Conservation (phyloP, 2,113 vertebrate genomes). For the Eolophus roseicapilla region DNA sequence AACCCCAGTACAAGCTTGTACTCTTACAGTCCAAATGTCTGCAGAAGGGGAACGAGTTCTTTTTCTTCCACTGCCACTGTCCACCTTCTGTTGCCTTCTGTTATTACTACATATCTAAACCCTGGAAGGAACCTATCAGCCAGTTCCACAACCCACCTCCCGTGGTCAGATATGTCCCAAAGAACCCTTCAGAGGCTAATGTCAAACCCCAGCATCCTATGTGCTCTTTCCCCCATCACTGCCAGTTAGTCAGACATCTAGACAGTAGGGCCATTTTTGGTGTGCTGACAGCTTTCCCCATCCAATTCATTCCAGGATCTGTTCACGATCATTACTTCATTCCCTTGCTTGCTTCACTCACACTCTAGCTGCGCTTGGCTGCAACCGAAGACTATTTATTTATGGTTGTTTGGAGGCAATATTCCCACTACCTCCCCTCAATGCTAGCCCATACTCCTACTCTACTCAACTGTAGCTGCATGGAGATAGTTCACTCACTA, state of each 20-base stretch:
- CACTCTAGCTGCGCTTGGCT: neutral
- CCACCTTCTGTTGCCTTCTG: neutral
- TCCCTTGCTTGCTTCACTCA: neutral
- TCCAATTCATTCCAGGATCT: neutral
- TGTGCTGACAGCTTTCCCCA: neutral
- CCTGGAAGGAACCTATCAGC: neutral
- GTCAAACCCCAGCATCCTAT: neutral
- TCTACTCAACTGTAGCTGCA: neutral
- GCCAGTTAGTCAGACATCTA: neutral
- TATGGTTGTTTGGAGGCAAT: neutral
- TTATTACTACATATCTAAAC: neutral
- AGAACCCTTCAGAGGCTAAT: neutral
- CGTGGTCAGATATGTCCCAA: neutral
- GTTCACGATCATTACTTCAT: neutral
- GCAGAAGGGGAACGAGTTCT: neutral
- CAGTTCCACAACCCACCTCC: neutral
- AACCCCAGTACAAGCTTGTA: neutral
- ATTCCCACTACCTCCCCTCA: neutral
- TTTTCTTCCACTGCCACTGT: neutral
- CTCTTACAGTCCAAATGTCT: neutral
- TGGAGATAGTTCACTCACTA: neutral
- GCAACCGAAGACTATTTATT: neutral
- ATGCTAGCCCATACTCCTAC: neutral
- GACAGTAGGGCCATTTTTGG: neutral
- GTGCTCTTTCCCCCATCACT: neutral